These are phyloP conservation scores for Dolichoris vasculosae DNA, from an alignment of 1,140 invertebrate species.

Conservation along the genomic window DNA sequence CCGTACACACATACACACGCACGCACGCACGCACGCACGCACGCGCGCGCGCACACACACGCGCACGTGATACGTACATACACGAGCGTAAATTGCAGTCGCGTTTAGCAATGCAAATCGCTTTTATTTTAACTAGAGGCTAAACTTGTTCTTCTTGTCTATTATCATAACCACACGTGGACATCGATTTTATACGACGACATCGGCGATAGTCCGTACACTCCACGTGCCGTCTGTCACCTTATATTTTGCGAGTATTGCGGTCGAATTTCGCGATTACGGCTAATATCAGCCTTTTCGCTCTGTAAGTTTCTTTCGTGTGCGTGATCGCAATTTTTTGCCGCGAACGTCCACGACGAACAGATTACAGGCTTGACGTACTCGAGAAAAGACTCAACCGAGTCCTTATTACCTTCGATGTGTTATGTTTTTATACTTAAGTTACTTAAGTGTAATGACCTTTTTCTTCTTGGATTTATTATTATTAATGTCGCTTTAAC, in stretches of 20 bases:
- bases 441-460: neutral
- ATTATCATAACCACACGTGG: constrained; percentile 14
- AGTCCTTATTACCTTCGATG: neutral
- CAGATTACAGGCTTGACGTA: neutral
- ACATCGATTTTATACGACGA: neutral
- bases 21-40: constrained; percentile 30
- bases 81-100: constrained; percentile 16
- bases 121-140: constrained; percentile 24
- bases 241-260: neutral
- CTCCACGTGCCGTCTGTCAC: neutral
- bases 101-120: constrained; percentile 44
- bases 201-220: neutral
- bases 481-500: neutral
- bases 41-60: constrained; percentile 21
- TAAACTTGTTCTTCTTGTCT: constrained; percentile 16
- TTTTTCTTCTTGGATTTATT: neutral
- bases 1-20: neutral
- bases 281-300: constrained; percentile 1
- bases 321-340: constrained; percentile 1
- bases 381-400: neutral
- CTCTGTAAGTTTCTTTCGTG: neutral
- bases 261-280: constrained; percentile 41
- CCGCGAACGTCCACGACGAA: neutral
- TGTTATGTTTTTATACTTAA: neutral
- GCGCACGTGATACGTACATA: neutral